A percentile compares a stretch with the other conserved stretches of the same genome.
Evolutionary conservation across 2,113 vertebrate species (phyloP).

Genomic region (Myanophis thanlyinensis): DNA sequence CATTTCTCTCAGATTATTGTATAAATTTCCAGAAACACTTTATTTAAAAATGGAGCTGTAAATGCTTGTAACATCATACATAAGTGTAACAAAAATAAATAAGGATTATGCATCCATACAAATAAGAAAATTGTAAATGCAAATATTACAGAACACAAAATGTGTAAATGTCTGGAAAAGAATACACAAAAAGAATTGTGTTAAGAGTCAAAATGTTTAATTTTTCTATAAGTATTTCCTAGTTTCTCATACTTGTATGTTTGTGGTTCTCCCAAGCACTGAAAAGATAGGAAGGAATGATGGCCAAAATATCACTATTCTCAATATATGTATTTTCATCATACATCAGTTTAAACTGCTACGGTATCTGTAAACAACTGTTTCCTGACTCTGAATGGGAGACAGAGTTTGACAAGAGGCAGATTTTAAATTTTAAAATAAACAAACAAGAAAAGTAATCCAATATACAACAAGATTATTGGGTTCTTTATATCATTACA

Average conservation of each 20-base stretch:
- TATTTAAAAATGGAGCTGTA: slow-evolving; percentile 92
- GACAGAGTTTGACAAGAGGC: slow-evolving; percentile 62
- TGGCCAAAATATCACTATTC: slow-evolving; percentile 50
- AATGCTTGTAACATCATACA: slow-evolving; percentile 88
- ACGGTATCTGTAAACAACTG: slow-evolving; percentile 55
- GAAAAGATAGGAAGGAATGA: slow-evolving; percentile 59
- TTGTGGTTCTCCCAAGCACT: slow-evolving; percentile 59
- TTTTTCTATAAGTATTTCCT: slow-evolving; percentile 65
- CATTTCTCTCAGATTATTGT: slow-evolving; percentile 37
- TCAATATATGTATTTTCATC: slow-evolving; percentile 57
- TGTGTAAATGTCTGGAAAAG: slow-evolving; percentile 73
- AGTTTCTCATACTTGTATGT: slow-evolving; percentile 43
- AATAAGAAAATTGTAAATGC: slow-evolving; percentile 81
- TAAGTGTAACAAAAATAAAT: slow-evolving; percentile 90
- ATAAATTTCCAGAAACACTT: slow-evolving; percentile 86
- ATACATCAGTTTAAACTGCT: slow-evolving; percentile 56
- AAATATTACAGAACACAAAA: slow-evolving; percentile 78
- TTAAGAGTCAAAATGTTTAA: slow-evolving; percentile 72
- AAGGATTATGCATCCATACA: slow-evolving; percentile 88
- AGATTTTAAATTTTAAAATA: slow-evolving; percentile 62
- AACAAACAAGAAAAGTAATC: slow-evolving; percentile 62
- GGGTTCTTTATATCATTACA: slow-evolving; percentile 69
- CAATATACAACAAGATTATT: slow-evolving; percentile 69
- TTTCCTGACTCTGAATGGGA: slow-evolving; percentile 58
- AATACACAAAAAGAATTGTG: slow-evolving; percentile 71